Base-by-base conservation (phyloP, 2,797 vertebrate genomes). In the Acridotheres tristis region DNA sequence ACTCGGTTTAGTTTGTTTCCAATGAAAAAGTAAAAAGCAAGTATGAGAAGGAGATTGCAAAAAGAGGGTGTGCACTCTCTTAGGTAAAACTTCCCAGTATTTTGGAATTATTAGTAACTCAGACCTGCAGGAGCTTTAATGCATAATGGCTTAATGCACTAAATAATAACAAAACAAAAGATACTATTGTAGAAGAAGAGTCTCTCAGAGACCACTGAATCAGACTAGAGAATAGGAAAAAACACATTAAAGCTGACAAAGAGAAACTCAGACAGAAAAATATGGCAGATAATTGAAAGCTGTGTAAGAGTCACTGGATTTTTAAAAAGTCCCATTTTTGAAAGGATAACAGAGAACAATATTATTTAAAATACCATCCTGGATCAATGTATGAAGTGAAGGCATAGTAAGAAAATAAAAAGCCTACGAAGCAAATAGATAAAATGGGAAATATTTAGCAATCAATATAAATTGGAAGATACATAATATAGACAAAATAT, bases 381-480 rank as follows among this genome's bases (percentile, higher is more conserved):
- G 79, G 36, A 67, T 91, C 88, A 88, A 90, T 84, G 40, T 75
- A 59, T 65, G 38, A 83, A 91, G 34, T 32, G 61, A 81, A 90
- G 51, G 43, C 13, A 88, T 9, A 88, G 69, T 45, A 50, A 66
- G 48, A 90, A 95, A 95, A 91, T 25, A 94, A 94, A 95, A 95
- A 87, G n/a, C 77, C 67, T 93, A 54, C 83, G 26, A 11, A 84
- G 88, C 77, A 93, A 94, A 90, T 47, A 32, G 63, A 75, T 42
- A 86, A 58, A 95, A 63, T 2, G 5, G 51, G 80, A 93, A 91
- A 69, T 78, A 80, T 9, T 61, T 16, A 81, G 32, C 5, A 88
- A 94, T 94, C 80, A 91, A 94, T 93, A 88, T 42, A 53, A 92
- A 93, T 51, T 73, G 81, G 66, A 91, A 69, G 40, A 53, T 84